phyloP scores from a whole-genome alignment of 2,797 vertebrate species.

The Alauda arvensis region DNA sequence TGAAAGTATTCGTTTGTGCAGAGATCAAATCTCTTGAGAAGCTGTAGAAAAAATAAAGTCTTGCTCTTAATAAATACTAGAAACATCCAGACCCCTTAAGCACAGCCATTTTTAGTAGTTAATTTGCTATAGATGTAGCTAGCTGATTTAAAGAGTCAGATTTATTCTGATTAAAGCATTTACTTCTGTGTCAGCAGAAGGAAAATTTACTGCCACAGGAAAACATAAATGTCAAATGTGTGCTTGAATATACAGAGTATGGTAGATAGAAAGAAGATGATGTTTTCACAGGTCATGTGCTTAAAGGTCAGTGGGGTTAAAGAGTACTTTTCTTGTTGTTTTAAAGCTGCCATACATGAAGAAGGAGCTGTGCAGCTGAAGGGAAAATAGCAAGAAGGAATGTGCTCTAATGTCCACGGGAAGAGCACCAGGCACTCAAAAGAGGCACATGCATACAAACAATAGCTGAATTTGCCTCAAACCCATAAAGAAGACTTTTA shows the following conservation, averaged over 20 bases:
- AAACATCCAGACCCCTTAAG: background rate
- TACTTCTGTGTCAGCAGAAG: constrained; percentile 16
- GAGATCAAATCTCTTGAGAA: constrained; percentile 1
- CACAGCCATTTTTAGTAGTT: constrained; percentile 4
- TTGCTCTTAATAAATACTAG: background rate
- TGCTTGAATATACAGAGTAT: constrained; percentile 27
- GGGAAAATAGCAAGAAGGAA: background rate
- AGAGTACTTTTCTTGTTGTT: background rate
- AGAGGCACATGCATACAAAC: background rate
- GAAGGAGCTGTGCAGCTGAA: constrained; percentile 18
- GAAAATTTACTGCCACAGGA: constrained; percentile 41
- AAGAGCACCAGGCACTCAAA: background rate
- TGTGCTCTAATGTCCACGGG: background rate
- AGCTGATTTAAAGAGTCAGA: constrained; percentile 48
- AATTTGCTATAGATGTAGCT: constrained; percentile 23
- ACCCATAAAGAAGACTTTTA: background rate
- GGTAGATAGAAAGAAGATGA: constrained; percentile 52
- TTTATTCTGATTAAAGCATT: constrained; percentile 54
- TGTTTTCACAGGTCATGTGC: constrained; percentile 48
- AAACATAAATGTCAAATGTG: constrained; percentile 54
- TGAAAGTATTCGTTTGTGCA: background rate
- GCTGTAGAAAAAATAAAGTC: background rate
- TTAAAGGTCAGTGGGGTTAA: constrained; percentile 35
- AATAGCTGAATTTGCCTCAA: background rate
- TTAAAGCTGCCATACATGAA: constrained; percentile 26